phyloP scores from a whole-genome alignment of 2,797 vertebrate genomes.

The Pipistrellus pygmaeus region DNA sequence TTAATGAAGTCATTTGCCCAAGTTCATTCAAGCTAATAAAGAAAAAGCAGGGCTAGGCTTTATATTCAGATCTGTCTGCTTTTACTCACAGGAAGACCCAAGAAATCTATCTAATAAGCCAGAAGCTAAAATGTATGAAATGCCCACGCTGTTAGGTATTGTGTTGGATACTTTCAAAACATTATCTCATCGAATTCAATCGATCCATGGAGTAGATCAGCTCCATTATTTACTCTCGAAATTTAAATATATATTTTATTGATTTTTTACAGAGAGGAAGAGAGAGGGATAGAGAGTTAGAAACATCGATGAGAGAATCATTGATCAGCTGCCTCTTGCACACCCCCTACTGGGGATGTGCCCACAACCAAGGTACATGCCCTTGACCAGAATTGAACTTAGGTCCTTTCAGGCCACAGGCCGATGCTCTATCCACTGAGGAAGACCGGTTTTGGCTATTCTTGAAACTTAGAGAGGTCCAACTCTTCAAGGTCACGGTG shows the following conservation, averaged over 20 bases:
- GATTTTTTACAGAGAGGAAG: too few species aligned
- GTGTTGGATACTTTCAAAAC: slow-evolving; percentile 6
- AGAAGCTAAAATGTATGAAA: not conserved
- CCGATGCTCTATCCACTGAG: too few species aligned
- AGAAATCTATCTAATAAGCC: not conserved
- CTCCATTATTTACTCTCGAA: not conserved
- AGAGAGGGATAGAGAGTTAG: too few species aligned
- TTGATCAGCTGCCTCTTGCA: too few species aligned
- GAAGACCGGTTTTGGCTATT: too few species aligned
- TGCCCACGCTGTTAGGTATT: not conserved
- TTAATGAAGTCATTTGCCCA: slow-evolving; percentile 11
- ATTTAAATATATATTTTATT: too few species aligned
- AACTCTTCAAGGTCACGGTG: slow-evolving; percentile 29
- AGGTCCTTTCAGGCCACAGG: too few species aligned
- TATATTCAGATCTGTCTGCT: not conserved
- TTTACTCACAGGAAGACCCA: not conserved
- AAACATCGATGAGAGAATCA: too few species aligned
- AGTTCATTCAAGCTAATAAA: not conserved
- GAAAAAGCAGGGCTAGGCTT: not conserved
- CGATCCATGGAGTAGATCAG: not conserved
- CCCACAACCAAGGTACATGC: too few species aligned
- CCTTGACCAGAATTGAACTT: too few species aligned
- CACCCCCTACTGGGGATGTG: too few species aligned
- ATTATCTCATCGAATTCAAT: not conserved
- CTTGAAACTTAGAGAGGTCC: not conserved